phyloP scores from a whole-genome alignment of 1,140 invertebrate species.

The Drosophila watanabei region DNA sequence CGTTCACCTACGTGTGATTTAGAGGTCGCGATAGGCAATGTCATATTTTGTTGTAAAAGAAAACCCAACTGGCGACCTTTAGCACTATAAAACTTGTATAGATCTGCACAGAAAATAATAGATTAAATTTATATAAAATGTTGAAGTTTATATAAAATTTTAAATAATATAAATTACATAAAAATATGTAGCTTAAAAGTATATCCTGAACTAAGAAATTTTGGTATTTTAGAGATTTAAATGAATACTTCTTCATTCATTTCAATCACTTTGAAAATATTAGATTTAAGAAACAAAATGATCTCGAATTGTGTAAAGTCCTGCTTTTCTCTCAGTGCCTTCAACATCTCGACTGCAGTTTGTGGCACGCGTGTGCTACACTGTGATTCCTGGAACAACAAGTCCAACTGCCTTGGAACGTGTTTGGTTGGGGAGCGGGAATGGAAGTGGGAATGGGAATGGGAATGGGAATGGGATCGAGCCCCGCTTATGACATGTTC shows the following conservation, averaged over 20 bases:
- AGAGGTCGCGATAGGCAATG: constrained; percentile 38
- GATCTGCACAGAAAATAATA: neutral
- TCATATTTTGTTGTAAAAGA: constrained; percentile 56
- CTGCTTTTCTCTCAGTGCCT: neutral
- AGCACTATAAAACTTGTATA: neutral
- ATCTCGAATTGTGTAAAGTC: too few relatives aligned
- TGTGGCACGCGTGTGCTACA: constrained; percentile 64
- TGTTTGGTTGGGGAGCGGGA: constrained; percentile 52
- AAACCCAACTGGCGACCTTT: neutral
- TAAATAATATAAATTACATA: neutral
- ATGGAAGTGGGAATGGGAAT: constrained; percentile 3
- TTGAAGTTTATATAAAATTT: neutral
- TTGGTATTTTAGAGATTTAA: too few relatives aligned
- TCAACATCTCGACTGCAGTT: neutral
- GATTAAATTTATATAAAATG: neutral
- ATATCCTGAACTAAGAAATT: neutral
- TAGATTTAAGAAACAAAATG: too few relatives aligned
- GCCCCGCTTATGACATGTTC: constrained; percentile 75
- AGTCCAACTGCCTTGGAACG: constrained; percentile 64
- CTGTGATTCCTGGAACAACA: constrained; percentile 78
- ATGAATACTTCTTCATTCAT: too few relatives aligned
- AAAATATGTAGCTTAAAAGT: neutral
- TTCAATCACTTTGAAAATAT: too few relatives aligned
- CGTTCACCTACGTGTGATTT: constrained; percentile 60
- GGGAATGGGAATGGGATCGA: constrained; percentile 42